These are phyloP conservation scores for Rhagologus leucostigma DNA, from an alignment of 2,113 vertebrate genomes.

Conservation along the genomic window DNA sequence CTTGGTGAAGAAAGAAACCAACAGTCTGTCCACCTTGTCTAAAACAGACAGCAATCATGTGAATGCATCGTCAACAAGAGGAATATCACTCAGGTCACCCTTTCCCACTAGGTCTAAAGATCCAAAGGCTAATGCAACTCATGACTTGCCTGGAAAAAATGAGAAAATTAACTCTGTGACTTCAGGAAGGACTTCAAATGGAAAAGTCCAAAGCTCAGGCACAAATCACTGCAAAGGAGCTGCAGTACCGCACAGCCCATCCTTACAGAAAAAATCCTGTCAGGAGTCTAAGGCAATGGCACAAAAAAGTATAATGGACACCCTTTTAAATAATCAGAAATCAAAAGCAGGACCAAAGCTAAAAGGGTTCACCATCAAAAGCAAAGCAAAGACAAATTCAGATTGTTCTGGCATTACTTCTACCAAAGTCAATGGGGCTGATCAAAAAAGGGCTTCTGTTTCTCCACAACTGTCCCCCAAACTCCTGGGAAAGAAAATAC, in stretches of 20 bases:
- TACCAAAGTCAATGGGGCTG: conserved; percentile 38
- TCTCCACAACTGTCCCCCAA: conserved; percentile 71
- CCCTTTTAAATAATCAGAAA: conserved; percentile 68
- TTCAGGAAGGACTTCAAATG: conserved; percentile 51
- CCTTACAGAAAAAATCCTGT: conserved; percentile 51
- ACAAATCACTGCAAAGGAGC: conserved; percentile 57
- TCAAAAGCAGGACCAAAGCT: conserved; percentile 72
- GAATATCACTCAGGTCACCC: conserved; percentile 63
- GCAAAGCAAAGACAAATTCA: conserved; percentile 62
- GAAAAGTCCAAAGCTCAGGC: conserved; percentile 52
- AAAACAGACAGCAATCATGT: conserved; percentile 27
- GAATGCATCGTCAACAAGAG: not conserved
- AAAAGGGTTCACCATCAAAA: conserved; percentile 79
- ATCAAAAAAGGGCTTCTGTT: conserved; percentile 61
- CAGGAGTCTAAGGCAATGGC: conserved; percentile 62
- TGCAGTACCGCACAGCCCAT: conserved; percentile 6
- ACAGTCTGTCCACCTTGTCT: not conserved
- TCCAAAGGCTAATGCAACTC: conserved; percentile 50
- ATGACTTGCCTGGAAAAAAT: conserved; percentile 37
- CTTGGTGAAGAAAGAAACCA: conserved; percentile 15
- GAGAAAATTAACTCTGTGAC: conserved; percentile 33
- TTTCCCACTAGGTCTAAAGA: conserved; percentile 66
- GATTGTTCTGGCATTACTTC: conserved; percentile 43
- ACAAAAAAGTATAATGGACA: conserved; percentile 61
- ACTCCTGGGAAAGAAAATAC: conserved; percentile 52